Conservation (phyloP, 2,888 invertebrate species). For the Strigamia maritima region DNA sequence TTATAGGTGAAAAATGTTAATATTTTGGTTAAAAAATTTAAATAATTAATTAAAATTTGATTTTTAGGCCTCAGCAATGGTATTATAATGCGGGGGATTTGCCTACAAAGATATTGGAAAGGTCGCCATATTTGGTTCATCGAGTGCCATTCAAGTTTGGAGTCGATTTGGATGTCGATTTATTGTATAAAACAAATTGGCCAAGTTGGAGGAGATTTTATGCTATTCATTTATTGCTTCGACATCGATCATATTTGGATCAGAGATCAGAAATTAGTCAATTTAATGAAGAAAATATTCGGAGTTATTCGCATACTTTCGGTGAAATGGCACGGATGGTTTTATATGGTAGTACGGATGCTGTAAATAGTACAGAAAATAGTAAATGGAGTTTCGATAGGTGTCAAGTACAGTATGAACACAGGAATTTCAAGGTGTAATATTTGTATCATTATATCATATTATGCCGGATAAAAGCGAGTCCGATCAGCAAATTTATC, state of each 20-base stretch:
- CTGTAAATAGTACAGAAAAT: neutral
- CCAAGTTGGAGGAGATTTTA: constrained; percentile 48
- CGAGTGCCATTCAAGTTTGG: constrained; percentile 45
- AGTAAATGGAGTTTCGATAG: neutral
- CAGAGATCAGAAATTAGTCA: constrained; percentile 39
- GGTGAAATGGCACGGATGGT: constrained; percentile 47
- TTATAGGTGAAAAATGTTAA: constrained; percentile 45
- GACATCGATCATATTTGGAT: constrained; percentile 48
- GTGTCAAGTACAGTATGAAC: neutral
- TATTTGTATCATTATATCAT: too few species aligned
- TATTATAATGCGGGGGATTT: constrained; percentile 54
- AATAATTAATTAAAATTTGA: neutral
- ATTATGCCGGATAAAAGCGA: too few species aligned
- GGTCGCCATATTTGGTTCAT: constrained; percentile 50
- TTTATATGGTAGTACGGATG: neutral
- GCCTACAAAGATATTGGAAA: constrained; percentile 51
- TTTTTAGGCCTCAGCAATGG: constrained; percentile 47
- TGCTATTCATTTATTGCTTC: constrained; percentile 51
- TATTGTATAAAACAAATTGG: constrained; percentile 43
- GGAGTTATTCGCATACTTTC: constrained; percentile 46
- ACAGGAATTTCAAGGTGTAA: too few species aligned
- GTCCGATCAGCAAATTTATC: too few species aligned
- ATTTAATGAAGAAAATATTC: constrained; percentile 45
- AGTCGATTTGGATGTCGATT: neutral
- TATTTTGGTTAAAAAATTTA: constrained; percentile 40